Evolutionary conservation across 1,140 invertebrate genomes (phyloP).

Genomic region (Pararge aegeria): DNA sequence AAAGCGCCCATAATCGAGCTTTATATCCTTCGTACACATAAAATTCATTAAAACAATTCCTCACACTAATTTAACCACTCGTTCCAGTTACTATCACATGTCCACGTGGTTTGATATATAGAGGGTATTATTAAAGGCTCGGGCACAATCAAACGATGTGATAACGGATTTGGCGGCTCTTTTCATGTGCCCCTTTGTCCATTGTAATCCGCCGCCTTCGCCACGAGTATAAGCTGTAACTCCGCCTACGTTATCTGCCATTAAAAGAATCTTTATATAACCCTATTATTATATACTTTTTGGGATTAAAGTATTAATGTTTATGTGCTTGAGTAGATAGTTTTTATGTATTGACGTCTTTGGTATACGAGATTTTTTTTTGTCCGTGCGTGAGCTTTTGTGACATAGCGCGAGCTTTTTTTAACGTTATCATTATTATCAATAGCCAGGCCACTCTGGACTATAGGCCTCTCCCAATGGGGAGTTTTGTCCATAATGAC

Average conservation of each 20-base stretch:
- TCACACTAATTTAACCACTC: conserved; percentile 12
- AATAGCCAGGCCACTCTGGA: no score
- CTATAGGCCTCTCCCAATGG: no score
- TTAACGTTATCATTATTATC: no score
- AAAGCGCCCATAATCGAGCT: conserved; percentile 1
- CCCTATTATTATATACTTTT: conserved; percentile 5
- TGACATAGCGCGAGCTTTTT: background rate
- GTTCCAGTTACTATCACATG: conserved; percentile 28
- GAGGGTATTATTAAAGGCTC: conserved; percentile 57
- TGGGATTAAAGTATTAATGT: conserved; percentile 6
- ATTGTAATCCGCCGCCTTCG: conserved; percentile 58
- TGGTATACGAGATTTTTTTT: background rate
- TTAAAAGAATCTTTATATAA: conserved; percentile 18
- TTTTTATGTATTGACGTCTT: conserved; percentile 1
- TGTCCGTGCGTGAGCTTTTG: background rate
- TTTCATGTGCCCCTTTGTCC: conserved; percentile 73
- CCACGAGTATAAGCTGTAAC: conserved; percentile 11
- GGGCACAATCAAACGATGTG: conserved; percentile 63
- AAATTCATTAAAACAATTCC: conserved; percentile 1
- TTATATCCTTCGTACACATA: background rate
- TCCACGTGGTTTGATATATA: conserved; percentile 66
- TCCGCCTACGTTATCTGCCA: conserved; percentile 28
- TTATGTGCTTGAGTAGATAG: conserved; percentile 4
- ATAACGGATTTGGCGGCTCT: conserved; percentile 70
- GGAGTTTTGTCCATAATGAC: no score